phyloP scores from a whole-genome alignment of 37 sponge, comb jelly and placozoan species.

The Beroe ovata region DNA sequence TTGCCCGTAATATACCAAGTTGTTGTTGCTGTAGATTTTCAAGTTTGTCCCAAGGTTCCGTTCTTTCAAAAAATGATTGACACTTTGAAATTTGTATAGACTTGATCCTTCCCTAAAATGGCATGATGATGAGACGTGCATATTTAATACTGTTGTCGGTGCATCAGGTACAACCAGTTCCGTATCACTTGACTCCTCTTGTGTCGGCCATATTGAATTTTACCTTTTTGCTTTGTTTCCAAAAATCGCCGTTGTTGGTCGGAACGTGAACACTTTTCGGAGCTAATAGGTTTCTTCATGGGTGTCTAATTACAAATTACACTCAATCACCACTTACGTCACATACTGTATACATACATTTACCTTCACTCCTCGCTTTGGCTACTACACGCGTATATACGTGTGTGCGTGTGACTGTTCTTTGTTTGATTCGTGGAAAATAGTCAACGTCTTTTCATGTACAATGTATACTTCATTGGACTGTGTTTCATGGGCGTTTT shows the following conservation, averaged over 20 bases:
- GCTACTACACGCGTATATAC: too few species aligned
- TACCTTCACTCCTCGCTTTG: slow-evolving; percentile 25
- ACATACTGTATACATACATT: slow-evolving; percentile 1
- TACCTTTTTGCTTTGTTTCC: slow-evolving; percentile 67
- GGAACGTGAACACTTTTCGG: neutral
- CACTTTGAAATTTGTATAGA: slow-evolving; percentile 56
- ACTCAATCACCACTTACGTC: slow-evolving; percentile 57
- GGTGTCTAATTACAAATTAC: slow-evolving; percentile 63
- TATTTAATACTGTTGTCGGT: slow-evolving; percentile 68
- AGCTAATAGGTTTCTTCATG: slow-evolving; percentile 16
- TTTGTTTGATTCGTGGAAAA: slow-evolving; percentile 52
- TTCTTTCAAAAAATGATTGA: slow-evolving; percentile 58
- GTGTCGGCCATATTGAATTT: slow-evolving; percentile 67
- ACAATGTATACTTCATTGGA: neutral
- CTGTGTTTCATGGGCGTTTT: neutral
- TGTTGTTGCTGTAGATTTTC: neutral
- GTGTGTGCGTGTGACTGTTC: slow-evolving; percentile 47
- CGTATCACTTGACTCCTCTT: slow-evolving; percentile 68
- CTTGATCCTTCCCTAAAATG: slow-evolving; percentile 63
- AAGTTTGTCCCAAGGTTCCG: slow-evolving; percentile 25
- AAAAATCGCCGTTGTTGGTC: slow-evolving; percentile 50
- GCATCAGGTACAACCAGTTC: slow-evolving; percentile 67
- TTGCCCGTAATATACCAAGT: slow-evolving; percentile 58
- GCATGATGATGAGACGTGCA: slow-evolving; percentile 67
- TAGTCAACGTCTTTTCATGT: neutral